phyloP scores from a whole-genome alignment of 2,797 vertebrate species.

The Rhinichthys osculus region DNA sequence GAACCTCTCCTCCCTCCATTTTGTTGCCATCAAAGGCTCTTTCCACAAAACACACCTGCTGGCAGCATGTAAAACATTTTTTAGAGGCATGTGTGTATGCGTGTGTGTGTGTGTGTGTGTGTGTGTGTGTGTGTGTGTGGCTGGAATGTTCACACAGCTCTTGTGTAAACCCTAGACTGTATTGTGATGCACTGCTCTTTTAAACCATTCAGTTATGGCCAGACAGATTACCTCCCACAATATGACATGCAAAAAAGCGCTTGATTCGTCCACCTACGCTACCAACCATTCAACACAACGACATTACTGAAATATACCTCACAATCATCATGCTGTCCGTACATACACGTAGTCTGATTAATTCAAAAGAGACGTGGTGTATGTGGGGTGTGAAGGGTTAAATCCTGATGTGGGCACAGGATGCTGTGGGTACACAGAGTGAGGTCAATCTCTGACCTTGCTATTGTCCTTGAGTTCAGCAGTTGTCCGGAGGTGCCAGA shows the following conservation, averaged over 20 bases:
- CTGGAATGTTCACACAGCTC: slow-evolving; percentile 27
- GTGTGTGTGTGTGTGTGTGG: slow-evolving; percentile 10
- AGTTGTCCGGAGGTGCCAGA: slow-evolving; percentile 46
- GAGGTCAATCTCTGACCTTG: slow-evolving; percentile 60
- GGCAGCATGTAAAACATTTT: slow-evolving; percentile 48
- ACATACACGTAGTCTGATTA: neutral
- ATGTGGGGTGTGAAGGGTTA: slow-evolving; percentile 27
- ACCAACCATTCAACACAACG: slow-evolving; percentile 12
- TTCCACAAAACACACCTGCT: slow-evolving; percentile 59
- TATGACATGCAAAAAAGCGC: slow-evolving; percentile 13
- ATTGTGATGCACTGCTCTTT: slow-evolving; percentile 31
- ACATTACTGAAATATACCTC: neutral
- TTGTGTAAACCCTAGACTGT: slow-evolving; percentile 29
- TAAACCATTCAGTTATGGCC: neutral
- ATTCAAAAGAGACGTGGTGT: neutral
- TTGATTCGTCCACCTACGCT: neutral
- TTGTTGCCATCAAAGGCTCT: slow-evolving; percentile 67
- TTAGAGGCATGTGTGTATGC: slow-evolving; percentile 39
- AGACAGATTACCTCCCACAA: slow-evolving; percentile 1
- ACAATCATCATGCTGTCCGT: neutral
- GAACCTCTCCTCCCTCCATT: slow-evolving; percentile 48
- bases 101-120: slow-evolving; percentile 9
- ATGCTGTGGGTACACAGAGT: slow-evolving; percentile 41
- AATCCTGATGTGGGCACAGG: slow-evolving; percentile 46
- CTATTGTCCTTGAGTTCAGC: slow-evolving; percentile 63